Percentiles rank a stretch among this genome's conserved stretches.
Conservation (phyloP, 2,888 invertebrate species). For the Ophion ellenae region DNA sequence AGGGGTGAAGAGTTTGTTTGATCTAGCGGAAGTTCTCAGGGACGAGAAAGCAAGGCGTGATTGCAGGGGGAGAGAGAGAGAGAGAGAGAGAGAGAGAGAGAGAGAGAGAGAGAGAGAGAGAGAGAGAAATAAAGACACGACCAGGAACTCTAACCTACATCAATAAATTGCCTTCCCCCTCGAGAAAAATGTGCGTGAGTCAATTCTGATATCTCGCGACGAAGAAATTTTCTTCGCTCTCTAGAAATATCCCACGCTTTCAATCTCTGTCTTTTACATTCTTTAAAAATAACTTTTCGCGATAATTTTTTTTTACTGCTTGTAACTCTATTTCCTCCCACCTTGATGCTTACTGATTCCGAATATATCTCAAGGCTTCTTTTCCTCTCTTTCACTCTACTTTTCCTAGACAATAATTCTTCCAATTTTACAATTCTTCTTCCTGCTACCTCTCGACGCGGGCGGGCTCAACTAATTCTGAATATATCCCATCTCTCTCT, state of each 20-base stretch:
- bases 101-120: neutral
- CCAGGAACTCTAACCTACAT: conserved; percentile 61
- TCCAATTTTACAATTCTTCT: conserved; percentile 31
- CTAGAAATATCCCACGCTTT: conserved; percentile 25
- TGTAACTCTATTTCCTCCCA: conserved; percentile 33
- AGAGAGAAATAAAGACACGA: conserved; percentile 20
- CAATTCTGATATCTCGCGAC: conserved; percentile 9
- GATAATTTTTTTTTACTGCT: neutral
- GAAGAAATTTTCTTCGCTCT: neutral
- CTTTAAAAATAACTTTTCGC: conserved; percentile 12
- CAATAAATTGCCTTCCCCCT: conserved; percentile 60
- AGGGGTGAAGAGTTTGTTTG: conserved; percentile 38
- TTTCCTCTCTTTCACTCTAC: conserved; percentile 26
- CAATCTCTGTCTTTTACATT: conserved; percentile 16
- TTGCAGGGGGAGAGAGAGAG: neutral
- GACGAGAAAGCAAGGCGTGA: conserved; percentile 31
- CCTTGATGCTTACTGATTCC: conserved; percentile 46
- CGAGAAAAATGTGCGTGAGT: conserved; percentile 35
- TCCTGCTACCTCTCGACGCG: conserved; percentile 22
- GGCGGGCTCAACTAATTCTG: conserved; percentile 38
- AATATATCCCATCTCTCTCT: conserved; percentile 45
- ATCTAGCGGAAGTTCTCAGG: conserved; percentile 40
- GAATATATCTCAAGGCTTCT: conserved; percentile 40
- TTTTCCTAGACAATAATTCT: conserved; percentile 12
- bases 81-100: neutral